Percentiles rank a stretch among this genome's conserved stretches.
phyloP scores from a whole-genome alignment of 2,797 vertebrate species.

The Columba guinea region DNA sequence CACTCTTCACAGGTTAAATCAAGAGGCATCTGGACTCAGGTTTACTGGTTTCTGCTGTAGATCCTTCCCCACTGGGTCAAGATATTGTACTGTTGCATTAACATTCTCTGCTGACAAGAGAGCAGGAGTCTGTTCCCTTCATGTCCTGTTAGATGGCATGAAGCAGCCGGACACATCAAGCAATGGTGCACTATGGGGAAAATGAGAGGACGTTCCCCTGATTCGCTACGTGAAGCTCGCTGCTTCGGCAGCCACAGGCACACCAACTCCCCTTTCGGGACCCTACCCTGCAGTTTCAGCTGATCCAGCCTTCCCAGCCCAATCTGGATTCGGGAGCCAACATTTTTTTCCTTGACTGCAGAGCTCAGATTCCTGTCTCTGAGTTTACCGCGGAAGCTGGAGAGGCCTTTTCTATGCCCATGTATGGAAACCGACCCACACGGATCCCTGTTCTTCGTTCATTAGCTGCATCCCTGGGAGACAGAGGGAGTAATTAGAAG shows the following conservation, averaged over 20 bases:
- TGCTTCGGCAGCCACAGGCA: background rate
- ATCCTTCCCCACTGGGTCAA: slow-evolving; percentile 1
- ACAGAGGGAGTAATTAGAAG: slow-evolving; percentile 69
- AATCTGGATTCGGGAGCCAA: slow-evolving; percentile 57
- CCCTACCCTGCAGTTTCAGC: slow-evolving; percentile 66
- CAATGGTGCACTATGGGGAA: background rate
- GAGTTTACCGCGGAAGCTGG: slow-evolving; percentile 61
- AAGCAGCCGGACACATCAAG: background rate
- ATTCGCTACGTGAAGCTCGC: background rate
- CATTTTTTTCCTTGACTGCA: slow-evolving; percentile 65
- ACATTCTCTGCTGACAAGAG: background rate
- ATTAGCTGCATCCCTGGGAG: slow-evolving; percentile 71
- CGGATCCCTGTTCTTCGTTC: slow-evolving; percentile 67
- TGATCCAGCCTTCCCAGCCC: slow-evolving; percentile 61
- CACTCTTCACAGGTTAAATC: background rate
- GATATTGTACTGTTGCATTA: background rate
- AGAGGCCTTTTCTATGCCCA: slow-evolving; percentile 68
- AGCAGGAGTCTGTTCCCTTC: background rate
- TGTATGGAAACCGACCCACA: slow-evolving; percentile 70
- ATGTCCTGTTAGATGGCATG: background rate
- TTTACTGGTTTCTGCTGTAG: background rate
- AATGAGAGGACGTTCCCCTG: background rate
- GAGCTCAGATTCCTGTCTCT: slow-evolving; percentile 66
- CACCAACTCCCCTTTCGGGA: slow-evolving; percentile 37
- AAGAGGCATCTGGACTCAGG: background rate